phyloP scores from a whole-genome alignment of 2,888 invertebrate genomes.

The Scaptomyza cyrtandrae region DNA sequence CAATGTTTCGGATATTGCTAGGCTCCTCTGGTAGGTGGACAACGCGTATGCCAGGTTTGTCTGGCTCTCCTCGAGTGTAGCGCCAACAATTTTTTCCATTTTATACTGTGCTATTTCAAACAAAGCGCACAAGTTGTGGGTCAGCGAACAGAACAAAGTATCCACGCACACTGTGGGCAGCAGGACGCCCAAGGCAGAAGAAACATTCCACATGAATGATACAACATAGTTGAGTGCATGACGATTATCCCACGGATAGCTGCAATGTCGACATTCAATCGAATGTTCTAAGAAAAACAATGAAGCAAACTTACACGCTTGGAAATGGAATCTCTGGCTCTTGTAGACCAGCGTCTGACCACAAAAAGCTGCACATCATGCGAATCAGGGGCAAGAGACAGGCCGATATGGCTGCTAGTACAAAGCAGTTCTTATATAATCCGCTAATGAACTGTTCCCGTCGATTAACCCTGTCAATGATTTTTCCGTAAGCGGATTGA shows the following conservation, averaged over 20 bases:
- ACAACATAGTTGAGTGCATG: constrained; percentile 29
- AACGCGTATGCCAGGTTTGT: constrained; percentile 17
- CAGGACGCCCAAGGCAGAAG: constrained; percentile 28
- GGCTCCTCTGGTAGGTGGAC: constrained; percentile 9
- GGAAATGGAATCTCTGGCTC: constrained; percentile 34
- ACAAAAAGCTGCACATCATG: background rate
- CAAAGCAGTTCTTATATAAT: constrained; percentile 23
- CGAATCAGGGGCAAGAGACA: constrained; percentile 28
- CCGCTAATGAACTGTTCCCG: constrained; percentile 36
- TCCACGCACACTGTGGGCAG: constrained; percentile 40
- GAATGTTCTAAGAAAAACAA: background rate
- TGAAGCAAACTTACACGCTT: constrained; percentile 33
- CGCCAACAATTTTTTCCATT: constrained; percentile 27
- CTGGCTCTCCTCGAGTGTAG: background rate
- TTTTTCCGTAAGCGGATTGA: background rate
- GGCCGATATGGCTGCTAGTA: constrained; percentile 18
- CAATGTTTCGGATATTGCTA: constrained; percentile 28
- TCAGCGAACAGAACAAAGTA: constrained; percentile 37
- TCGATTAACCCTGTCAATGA: constrained; percentile 19
- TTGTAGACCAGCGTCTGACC: background rate
- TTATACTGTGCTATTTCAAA: constrained; percentile 37
- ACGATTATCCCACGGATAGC: constrained; percentile 46
- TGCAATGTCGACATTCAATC: constrained; percentile 20
- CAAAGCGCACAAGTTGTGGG: constrained; percentile 41
- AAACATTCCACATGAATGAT: constrained; percentile 52